Evolutionary conservation across 2,888 invertebrate species (phyloP).

Genomic region (Hermaeophaga mercurialis): DNA sequence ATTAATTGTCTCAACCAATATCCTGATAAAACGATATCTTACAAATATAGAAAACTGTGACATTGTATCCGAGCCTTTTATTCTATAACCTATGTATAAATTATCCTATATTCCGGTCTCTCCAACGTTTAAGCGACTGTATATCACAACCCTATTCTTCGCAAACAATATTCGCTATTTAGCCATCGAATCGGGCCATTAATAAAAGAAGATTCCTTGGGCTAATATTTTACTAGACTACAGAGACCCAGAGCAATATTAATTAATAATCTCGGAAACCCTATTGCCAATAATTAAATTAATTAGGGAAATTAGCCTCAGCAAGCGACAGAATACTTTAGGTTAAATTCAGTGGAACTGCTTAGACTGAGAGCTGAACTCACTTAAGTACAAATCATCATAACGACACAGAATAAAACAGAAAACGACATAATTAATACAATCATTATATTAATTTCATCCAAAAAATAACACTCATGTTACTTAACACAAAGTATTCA

Average conservation of each 20-base stretch:
- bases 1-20: no score
- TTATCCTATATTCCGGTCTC: slow-evolving; percentile 1
- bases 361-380: neutral
- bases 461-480: no score
- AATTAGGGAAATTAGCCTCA: slow-evolving; percentile 26
- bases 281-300: slow-evolving; percentile 32
- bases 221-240: slow-evolving; percentile 24
- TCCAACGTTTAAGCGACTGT: slow-evolving; percentile 1
- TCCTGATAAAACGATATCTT: neutral
- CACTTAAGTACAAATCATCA: no score
- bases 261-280: slow-evolving; percentile 30
- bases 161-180: slow-evolving; percentile 24
- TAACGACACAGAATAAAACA: no score
- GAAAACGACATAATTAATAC: no score
- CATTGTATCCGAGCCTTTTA: neutral
- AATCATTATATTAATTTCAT: no score
- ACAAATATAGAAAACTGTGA: neutral
- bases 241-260: slow-evolving; percentile 27
- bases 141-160: slow-evolving; percentile 18
- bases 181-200: slow-evolving; percentile 23
- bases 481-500: no score
- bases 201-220: slow-evolving; percentile 30
- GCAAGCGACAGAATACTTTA: slow-evolving; percentile 6
- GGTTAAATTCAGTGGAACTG: neutral
- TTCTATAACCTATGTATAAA: slow-evolving; percentile 1